Conservation (phyloP, 2,888 invertebrate genomes). For the Stegana nigrithorax region DNA sequence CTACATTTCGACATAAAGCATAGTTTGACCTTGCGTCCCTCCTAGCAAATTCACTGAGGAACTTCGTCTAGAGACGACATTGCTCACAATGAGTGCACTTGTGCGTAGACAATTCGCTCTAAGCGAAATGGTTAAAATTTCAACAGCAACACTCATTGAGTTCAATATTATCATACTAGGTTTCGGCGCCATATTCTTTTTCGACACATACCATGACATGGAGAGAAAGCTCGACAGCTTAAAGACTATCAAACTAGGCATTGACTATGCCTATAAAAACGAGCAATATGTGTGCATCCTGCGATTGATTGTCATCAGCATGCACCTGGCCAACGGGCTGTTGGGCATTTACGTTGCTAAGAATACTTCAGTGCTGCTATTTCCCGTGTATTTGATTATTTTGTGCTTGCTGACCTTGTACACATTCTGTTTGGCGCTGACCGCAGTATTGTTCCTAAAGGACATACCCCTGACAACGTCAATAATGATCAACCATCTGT, state of each 20-base stretch:
- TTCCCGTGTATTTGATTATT: constrained; percentile 28
- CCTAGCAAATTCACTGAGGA: too few species aligned
- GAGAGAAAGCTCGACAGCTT: neutral
- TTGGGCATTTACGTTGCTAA: constrained; percentile 37
- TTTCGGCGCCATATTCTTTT: constrained; percentile 31
- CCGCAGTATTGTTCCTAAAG: constrained; percentile 14
- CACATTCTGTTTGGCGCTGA: constrained; percentile 22
- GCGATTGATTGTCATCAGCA: constrained; percentile 21
- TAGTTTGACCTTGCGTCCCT: too few species aligned
- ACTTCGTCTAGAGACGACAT: too few species aligned
- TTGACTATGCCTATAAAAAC: neutral
- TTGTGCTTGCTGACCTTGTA: constrained; percentile 18
- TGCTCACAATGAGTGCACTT: too few species aligned
- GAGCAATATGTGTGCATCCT: constrained; percentile 12
- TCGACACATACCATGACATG: constrained; percentile 35
- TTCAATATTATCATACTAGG: constrained; percentile 32
- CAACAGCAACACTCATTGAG: constrained; percentile 29
- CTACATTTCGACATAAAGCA: too few species aligned
- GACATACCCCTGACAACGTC: too few species aligned
- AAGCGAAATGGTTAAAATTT: neutral
- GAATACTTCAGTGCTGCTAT: constrained; percentile 13
- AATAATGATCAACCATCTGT: constrained; percentile 30
- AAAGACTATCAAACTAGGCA: constrained; percentile 1
- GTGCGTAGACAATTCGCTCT: neutral
- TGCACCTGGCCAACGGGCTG: constrained; percentile 19